Base-by-base conservation (phyloP, 2,113 vertebrate genomes). In the Podiceps cristatus region DNA sequence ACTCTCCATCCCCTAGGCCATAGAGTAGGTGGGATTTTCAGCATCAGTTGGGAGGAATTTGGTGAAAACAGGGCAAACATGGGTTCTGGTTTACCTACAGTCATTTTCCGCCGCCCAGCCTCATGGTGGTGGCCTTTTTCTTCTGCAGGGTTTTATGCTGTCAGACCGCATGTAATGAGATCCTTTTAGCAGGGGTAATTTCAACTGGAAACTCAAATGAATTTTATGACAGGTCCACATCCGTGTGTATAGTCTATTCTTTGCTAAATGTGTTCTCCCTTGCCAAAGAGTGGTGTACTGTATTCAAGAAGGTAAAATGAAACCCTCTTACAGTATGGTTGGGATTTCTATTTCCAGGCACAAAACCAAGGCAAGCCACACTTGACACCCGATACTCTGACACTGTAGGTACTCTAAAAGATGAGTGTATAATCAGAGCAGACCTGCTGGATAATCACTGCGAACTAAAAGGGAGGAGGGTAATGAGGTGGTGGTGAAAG, bases 321-420 rank as follows among this genome's bases (percentile, higher is more conserved):
- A 88, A 92, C 87, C 81, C 81, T 45, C 77, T 96, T 75, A 47
- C 95, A 96, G 81, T 42, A 29, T 49, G 74, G 81, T 66, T 93
- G 90, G 90, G 96, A 62, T 96, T 94, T 94, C 53, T 90, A 1
- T 94, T 93, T 95, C 93, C 92, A 95, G 96, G 90, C 87, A 96
- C 58, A 82, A 87, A 82, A 22, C 84, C 96, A 96, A 95, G 74
- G 74, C 86, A 94, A 96, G 66, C 81, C 1, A 0, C 64, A 9
- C 18, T 6, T 18, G 81, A 75, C 28, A 87, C 58, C 18, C 4
- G 86, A 88, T 55, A 67, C 8, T 28, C 64, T 5, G 5, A 86
- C 52, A 59, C 52, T 31, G 73, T 75, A 86, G 58, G 73, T 92
- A 64, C 93, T 42, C 23, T 7, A 25, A 78, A 56, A 40, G 60